Base-by-base conservation (phyloP, 2,113 vertebrate species). In the Montifringilla adamsi region DNA sequence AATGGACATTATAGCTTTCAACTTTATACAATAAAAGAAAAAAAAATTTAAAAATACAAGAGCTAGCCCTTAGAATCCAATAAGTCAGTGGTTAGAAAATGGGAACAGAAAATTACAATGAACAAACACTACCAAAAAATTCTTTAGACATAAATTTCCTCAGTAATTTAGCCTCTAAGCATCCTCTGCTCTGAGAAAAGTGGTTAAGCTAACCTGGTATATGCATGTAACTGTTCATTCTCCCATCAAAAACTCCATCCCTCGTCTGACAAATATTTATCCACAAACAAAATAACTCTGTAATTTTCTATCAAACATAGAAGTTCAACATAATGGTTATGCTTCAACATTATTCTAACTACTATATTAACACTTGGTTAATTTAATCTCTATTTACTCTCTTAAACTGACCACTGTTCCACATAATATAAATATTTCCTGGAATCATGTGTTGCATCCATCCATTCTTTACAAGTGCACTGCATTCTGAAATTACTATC, bases 41-140 rank as follows among this genome's bases (percentile, higher is more conserved):
- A 58, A 33, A 33, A 37, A 17, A 13, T 23, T 3, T 11, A 5
- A 5, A 63, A 33, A 7, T 16, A 18, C 28, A 59, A 69, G 35
- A 68, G 26, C 7, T 23, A 53, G 17, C 11, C 18, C 15, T 44
- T 7, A 15, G 35, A 92, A 92, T 55, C 13, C 28, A 70, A 0
- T 6, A 18, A 46, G 5, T 31, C 31, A 37, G 8, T 24, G 9
- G 4, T 28, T 67, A 60, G 26, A 39, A 68, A 6, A 49, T 7
- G 4, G 6, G 30, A 88, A 67, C 0, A 49, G 6, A 70, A 70
- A 72, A 75, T 50, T 20, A 23, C 16, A 79, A 55, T 19, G 4
- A 8, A 81, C 63, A 75, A 24, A 10, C 0, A 0, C 3, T 30
- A 27, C 5, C 4, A 18, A 17, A 41, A 52, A 68, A 7, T 30